phyloP scores from a whole-genome alignment of 2,888 invertebrate genomes.

The Drosophila suboccidentalis region DNA sequence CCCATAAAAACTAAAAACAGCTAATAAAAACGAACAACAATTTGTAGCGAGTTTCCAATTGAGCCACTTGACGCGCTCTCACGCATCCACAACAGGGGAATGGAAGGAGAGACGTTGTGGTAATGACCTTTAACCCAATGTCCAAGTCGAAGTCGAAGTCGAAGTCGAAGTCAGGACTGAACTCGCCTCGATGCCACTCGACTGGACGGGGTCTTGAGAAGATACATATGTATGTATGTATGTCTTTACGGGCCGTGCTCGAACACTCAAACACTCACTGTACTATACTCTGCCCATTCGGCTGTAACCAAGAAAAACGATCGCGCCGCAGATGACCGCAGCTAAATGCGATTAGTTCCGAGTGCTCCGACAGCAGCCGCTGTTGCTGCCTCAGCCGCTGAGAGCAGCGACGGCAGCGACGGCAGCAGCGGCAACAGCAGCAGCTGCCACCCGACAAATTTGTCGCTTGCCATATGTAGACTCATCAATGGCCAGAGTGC shows the following conservation, averaged over 20 bases:
- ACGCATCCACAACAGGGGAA: constrained; percentile 49
- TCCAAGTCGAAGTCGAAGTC: constrained; percentile 60
- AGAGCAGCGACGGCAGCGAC: not conserved
- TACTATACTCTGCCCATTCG: constrained; percentile 48
- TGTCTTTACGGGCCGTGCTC: constrained; percentile 24
- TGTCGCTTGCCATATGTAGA: constrained; percentile 16
- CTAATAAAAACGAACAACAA: constrained; percentile 59
- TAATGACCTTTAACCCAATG: constrained; percentile 78
- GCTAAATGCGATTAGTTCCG: constrained; percentile 84
- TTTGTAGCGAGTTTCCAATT: constrained; percentile 67
- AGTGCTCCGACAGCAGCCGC: constrained; percentile 60
- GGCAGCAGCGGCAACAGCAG: constrained; percentile 35
- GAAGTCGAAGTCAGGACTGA: constrained; percentile 48
- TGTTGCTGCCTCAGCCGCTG: constrained; percentile 26
- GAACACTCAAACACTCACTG: constrained; percentile 6
- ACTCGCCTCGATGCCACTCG: constrained; percentile 17
- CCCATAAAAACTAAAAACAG: constrained; percentile 46
- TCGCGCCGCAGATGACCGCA: constrained; percentile 84
- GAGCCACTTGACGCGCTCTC: constrained; percentile 80
- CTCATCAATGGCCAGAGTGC: not conserved
- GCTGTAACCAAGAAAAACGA: constrained; percentile 76
- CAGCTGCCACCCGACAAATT: constrained; percentile 39
- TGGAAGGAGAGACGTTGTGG: constrained; percentile 31
- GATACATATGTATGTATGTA: not conserved
- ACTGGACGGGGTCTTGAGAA: constrained; percentile 6